phyloP scores from a whole-genome alignment of 1,140 invertebrate genomes.

The Caerostris darwini region DNA sequence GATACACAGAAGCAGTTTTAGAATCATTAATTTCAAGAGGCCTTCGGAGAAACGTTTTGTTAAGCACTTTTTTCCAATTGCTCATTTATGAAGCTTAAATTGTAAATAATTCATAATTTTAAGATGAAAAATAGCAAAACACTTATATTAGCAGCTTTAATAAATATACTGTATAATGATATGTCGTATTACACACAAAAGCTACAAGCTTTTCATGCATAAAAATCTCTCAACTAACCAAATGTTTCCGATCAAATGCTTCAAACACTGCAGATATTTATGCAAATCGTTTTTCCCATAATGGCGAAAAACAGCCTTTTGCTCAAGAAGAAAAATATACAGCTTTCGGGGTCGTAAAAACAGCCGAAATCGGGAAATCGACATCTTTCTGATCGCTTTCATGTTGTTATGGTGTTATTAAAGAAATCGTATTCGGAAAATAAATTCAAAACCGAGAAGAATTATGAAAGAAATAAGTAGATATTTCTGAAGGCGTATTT shows the following conservation, averaged over 20 bases:
- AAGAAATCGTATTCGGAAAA: conserved; percentile 1
- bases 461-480: background rate
- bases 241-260: background rate
- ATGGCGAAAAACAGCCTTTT: conserved; percentile 34
- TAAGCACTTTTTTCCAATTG: too few relatives aligned
- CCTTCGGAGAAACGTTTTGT: too few relatives aligned
- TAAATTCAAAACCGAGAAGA: background rate
- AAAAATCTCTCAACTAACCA: too few relatives aligned
- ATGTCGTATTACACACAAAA: too few relatives aligned
- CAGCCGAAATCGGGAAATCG: conserved; percentile 22
- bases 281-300: conserved; percentile 61
- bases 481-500: background rate
- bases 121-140: too few relatives aligned
- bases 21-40: too few relatives aligned
- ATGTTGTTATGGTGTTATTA: conserved; percentile 35
- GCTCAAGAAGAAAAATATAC: conserved; percentile 10
- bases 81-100: too few relatives aligned
- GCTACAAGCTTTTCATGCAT: too few relatives aligned
- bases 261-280: conserved; percentile 20
- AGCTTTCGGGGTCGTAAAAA: conserved; percentile 9
- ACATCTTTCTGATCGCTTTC: conserved; percentile 28
- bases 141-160: too few relatives aligned
- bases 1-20: too few relatives aligned
- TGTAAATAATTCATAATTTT: too few relatives aligned
- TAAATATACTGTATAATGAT: too few relatives aligned